Conservation (phyloP, 2,888 invertebrate genomes). For the Eupithecia inturbata region DNA sequence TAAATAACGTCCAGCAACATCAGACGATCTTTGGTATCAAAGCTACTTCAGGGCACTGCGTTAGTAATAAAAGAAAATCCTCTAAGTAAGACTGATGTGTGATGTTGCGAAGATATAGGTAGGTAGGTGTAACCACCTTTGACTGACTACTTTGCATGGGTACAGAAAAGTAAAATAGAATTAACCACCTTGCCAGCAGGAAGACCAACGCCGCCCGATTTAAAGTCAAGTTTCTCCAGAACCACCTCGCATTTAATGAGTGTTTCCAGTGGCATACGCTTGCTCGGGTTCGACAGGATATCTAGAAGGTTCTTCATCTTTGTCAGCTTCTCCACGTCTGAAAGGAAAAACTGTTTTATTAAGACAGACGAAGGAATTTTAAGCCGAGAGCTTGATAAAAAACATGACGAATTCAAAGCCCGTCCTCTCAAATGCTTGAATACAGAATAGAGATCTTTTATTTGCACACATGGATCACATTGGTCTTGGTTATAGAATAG, state of each 20-base stretch:
- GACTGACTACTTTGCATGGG: too few relatives aligned
- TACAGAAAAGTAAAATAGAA: neutral
- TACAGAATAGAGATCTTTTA: too few relatives aligned
- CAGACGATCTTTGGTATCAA: too few relatives aligned
- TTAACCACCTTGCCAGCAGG: slow-evolving; percentile 68
- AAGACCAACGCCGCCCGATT: slow-evolving; percentile 82
- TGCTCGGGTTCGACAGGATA: slow-evolving; percentile 94
- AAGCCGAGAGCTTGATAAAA: neutral
- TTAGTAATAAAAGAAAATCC: too few relatives aligned
- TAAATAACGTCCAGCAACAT: too few relatives aligned
- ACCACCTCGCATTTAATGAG: slow-evolving; percentile 97
- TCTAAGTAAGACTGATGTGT: too few relatives aligned
- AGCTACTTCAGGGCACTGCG: too few relatives aligned
- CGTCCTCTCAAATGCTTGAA: too few relatives aligned
- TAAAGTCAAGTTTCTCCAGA: slow-evolving; percentile 93
- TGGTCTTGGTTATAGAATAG: too few relatives aligned
- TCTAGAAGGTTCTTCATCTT: slow-evolving; percentile 98
- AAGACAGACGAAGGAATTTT: neutral
- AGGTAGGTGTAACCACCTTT: too few relatives aligned
- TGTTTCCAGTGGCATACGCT: slow-evolving; percentile 94
- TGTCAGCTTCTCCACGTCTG: slow-evolving; percentile 94
- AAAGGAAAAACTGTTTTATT: neutral
- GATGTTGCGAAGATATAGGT: too few relatives aligned
- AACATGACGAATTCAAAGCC: neutral
- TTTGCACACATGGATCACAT: too few relatives aligned